Base-by-base conservation (phyloP, 2,797 vertebrate genomes). In the Xiphophorus birchmanni region DNA sequence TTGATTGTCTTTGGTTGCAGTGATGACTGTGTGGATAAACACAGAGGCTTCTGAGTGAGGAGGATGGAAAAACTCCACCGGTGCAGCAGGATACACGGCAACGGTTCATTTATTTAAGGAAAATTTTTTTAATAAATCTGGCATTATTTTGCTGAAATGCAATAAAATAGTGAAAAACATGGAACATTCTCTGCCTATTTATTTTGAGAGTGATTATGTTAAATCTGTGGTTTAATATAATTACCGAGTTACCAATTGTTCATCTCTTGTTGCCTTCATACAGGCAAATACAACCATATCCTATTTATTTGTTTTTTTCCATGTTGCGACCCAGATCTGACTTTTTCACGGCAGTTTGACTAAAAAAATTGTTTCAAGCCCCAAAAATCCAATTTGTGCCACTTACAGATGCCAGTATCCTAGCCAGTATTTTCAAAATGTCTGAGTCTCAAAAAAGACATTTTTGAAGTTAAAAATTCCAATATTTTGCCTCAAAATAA, bases 21-120 rank as follows among this genome's bases (percentile, higher is more conserved):
- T 32, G 69, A 76, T 9, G 77, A 52, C 37, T 4, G 45, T 48
- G 78, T 45, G 74, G 44, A 84, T 83, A 81, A 86, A 88, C 78
- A 78, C 29, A 56, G 54, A 79, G 5, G 17, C 71, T 52, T 60
- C 71, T 44, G 78, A 67, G 56, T 69, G 82, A 67, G 52, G 78
- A 71, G 69, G 86, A 44, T 76, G 82, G 73, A 76, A 77, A 75
- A 79, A 84, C 17, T 58, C 42, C 17, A 18, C 52, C 13, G 3
- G 21, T 8, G 69, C 13, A 17, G 18, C 12, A 48, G 47, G 44
- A 67, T 23, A 7, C 50, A 26, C 50, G 7, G 8, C 8, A 23
- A 10, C 21, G 2, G 7, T 1, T 54, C 21, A 54, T 54, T 23
- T 26, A 54, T 26, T 54, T 54, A 10, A 54, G 50, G 8, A 54